Evolutionary conservation across 1,140 invertebrate species (phyloP).

Genomic region (Danaus plexippus): DNA sequence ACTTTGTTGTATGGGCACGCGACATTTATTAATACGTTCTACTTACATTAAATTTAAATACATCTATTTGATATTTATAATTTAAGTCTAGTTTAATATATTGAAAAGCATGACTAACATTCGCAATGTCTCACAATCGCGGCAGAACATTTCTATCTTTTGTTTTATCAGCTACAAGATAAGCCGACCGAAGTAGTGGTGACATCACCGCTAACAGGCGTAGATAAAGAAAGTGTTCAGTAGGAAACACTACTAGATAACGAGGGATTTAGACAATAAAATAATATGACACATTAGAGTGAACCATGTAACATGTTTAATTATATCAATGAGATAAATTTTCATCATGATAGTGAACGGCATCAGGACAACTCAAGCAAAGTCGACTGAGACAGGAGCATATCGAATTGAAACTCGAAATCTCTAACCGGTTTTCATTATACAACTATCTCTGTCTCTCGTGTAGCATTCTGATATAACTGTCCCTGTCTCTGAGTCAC

Average conservation of each 20-base stretch:
- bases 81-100: too few species aligned
- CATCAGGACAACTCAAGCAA: slow-evolving; percentile 48
- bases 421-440: slow-evolving; percentile 62
- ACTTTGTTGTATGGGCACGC: slow-evolving; percentile 43
- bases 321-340: slow-evolving; percentile 15
- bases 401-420: slow-evolving; percentile 71
- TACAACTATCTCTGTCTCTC: slow-evolving; percentile 40
- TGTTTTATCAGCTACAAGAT: slow-evolving; percentile 60
- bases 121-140: slow-evolving; percentile 11
- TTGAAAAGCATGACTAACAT: too few species aligned
- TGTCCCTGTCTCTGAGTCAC: slow-evolving; percentile 59
- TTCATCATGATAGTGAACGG: background rate
- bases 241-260: slow-evolving; percentile 57
- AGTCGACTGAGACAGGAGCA: slow-evolving; percentile 63
- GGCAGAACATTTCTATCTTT: slow-evolving; percentile 51
- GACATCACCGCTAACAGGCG: slow-evolving; percentile 58
- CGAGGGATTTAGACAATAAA: slow-evolving; percentile 43
- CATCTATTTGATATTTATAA: too few species aligned
- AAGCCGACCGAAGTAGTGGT: slow-evolving; percentile 54
- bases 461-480: slow-evolving; percentile 25
- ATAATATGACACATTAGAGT: slow-evolving; percentile 15
- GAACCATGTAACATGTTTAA: slow-evolving; percentile 1
- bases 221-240: slow-evolving; percentile 59
- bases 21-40: slow-evolving; percentile 27
- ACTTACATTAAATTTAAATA: slow-evolving; percentile 22